Conservation (phyloP, 2,113 vertebrate genomes). For the Rana temporaria region DNA sequence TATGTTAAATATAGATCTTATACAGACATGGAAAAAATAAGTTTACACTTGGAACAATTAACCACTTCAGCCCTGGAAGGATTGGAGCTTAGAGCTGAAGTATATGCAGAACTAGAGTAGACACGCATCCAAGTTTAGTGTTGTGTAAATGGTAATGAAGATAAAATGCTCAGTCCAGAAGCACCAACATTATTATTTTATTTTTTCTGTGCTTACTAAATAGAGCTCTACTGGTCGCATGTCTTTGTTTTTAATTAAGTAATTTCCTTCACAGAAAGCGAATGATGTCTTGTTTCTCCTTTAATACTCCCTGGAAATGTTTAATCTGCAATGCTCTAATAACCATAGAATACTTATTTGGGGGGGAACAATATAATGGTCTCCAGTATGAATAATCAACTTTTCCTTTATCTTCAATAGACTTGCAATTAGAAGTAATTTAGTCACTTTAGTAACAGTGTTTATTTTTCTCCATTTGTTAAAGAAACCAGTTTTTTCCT, state of each 20-base stretch:
- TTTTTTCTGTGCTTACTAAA: background rate
- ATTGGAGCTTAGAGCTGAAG: too few relatives aligned
- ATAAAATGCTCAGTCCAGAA: background rate
- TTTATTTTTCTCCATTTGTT: conserved; percentile 44
- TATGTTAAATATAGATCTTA: too few relatives aligned
- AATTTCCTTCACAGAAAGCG: conserved; percentile 26
- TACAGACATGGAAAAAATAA: too few relatives aligned
- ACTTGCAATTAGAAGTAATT: conserved; percentile 63
- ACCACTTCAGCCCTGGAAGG: too few relatives aligned
- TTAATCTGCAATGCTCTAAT: conserved; percentile 63
- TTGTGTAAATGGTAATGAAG: background rate
- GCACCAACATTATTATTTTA: background rate
- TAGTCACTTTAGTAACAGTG: conserved; percentile 61
- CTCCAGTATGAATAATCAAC: conserved; percentile 65
- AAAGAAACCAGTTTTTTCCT: conserved; percentile 62
- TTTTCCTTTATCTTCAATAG: conserved; percentile 72
- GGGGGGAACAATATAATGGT: conserved; percentile 50
- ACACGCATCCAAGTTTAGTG: too few relatives aligned
- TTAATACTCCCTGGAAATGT: conserved; percentile 62
- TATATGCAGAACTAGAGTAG: too few relatives aligned
- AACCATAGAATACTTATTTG: conserved; percentile 62
- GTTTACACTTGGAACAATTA: too few relatives aligned
- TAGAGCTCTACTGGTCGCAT: background rate
- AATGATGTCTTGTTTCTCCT: conserved; percentile 48
- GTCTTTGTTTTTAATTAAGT: background rate